phyloP scores from a whole-genome alignment of 2,888 invertebrate genomes.

The Macaria liturata region DNA sequence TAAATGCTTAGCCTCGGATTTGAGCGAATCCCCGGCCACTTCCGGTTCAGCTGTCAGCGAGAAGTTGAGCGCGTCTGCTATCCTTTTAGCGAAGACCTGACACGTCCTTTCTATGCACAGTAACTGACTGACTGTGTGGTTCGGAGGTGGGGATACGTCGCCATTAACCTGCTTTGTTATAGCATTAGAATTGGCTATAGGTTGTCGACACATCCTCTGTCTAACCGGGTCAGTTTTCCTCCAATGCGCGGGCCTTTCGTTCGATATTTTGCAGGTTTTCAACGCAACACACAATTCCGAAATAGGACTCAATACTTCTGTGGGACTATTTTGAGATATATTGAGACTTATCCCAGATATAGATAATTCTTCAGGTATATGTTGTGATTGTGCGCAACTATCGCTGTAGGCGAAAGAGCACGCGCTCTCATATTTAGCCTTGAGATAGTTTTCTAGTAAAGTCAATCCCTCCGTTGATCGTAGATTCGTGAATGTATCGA shows the following conservation, averaged over 20 bases:
- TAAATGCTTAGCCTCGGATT: constrained; percentile 86
- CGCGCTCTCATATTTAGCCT: constrained; percentile 75
- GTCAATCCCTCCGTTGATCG: constrained; percentile 88
- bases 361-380: constrained; percentile 57
- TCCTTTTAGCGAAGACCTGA: constrained; percentile 87
- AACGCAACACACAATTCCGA: constrained; percentile 84
- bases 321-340: constrained; percentile 43
- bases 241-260: constrained; percentile 62
- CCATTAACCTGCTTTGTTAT: constrained; percentile 54
- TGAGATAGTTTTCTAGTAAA: constrained; percentile 89
- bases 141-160: constrained; percentile 48
- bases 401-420: constrained; percentile 67
- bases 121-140: constrained; percentile 69
- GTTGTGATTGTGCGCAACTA: constrained; percentile 55
- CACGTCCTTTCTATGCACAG: constrained; percentile 74
- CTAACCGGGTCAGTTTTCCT: constrained; percentile 62
- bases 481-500: constrained; percentile 92
- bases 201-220: constrained; percentile 64
- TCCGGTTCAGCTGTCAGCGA: constrained; percentile 81
- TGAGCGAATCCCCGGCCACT: constrained; percentile 82
- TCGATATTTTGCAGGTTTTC: constrained; percentile 78
- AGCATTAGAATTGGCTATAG: constrained; percentile 46
- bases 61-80: constrained; percentile 85
- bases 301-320: constrained; percentile 76
- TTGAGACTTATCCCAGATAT: constrained; percentile 62